These are phyloP conservation scores for Symphodus melops DNA, from an alignment of 2,113 vertebrate genomes.

Conservation along the genomic window DNA sequence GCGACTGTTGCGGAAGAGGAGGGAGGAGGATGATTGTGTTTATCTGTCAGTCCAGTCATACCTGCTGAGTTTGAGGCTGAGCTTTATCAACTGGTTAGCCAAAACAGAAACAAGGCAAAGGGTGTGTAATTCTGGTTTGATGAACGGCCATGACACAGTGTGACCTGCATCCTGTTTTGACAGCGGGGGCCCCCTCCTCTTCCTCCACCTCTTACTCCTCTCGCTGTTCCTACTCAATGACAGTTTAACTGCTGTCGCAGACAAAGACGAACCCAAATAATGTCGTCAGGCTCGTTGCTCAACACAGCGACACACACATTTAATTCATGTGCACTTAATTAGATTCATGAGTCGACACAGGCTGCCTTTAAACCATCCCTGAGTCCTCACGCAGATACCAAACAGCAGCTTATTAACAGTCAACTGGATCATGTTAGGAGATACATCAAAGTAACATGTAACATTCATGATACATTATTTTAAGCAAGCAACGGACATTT, in stretches of 20 bases:
- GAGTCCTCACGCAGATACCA: not conserved
- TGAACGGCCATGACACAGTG: constrained; percentile 42
- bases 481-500: too few relatives aligned
- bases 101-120: constrained; percentile 26
- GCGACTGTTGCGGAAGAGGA: too few relatives aligned
- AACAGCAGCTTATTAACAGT: not conserved
- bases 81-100: constrained; percentile 19
- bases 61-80: not conserved
- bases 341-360: not conserved
- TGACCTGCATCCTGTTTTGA: constrained; percentile 71
- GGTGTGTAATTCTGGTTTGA: constrained; percentile 49
- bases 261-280: constrained; percentile 28
- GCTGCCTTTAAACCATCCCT: not conserved
- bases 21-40: constrained; percentile 2
- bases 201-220: constrained; percentile 3
- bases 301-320: not conserved
- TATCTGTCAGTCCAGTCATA: constrained; percentile 29
- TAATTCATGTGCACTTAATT: not conserved
- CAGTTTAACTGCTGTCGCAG: constrained; percentile 55
- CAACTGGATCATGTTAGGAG: not conserved
- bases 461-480: too few relatives aligned
- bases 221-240: constrained; percentile 30
- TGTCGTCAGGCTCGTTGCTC: constrained; percentile 16
- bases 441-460: too few relatives aligned
- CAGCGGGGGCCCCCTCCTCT: constrained; percentile 39